phyloP scores from a whole-genome alignment of 30 jellyfish, hydroid and myxozoan genomes.

The Hydractinia echinata region DNA sequence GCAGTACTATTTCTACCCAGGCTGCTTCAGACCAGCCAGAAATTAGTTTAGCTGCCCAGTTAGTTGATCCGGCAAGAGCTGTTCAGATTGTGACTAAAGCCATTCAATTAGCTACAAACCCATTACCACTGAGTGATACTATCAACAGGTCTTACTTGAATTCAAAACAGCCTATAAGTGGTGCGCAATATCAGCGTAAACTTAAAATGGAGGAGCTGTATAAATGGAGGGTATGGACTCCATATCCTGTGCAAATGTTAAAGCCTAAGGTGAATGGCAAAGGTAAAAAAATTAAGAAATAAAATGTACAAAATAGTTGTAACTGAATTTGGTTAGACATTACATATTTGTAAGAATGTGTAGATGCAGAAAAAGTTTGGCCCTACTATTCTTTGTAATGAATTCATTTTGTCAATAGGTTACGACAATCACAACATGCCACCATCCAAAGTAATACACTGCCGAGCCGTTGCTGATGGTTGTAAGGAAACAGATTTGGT shows the following conservation, averaged over 20 bases:
- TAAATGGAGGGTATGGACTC: conserved; percentile 40
- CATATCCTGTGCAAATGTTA: conserved; percentile 30
- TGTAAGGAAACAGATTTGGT: conserved; percentile 96
- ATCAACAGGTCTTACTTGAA: not conserved
- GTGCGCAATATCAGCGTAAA: conserved; percentile 20
- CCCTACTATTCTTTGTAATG: not conserved
- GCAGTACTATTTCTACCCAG: not conserved
- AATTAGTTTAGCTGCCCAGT: conserved; percentile 1
- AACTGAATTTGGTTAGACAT: not conserved
- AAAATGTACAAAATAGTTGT: no score
- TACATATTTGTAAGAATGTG: not conserved
- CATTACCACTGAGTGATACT: not conserved
- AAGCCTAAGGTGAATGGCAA: conserved; percentile 16
- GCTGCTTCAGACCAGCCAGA: not conserved
- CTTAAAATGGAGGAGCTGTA: conserved; percentile 36
- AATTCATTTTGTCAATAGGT: not conserved
- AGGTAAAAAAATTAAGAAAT: not conserved
- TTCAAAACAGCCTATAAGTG: conserved; percentile 6
- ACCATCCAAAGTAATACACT: conserved; percentile 90
- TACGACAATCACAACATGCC: conserved; percentile 97
- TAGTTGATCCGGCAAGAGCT: conserved; percentile 28
- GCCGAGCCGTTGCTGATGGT: conserved; percentile 99
- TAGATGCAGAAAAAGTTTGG: not conserved
- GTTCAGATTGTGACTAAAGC: conserved; percentile 21
- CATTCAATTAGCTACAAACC: conserved; percentile 15